Evolutionary conservation across 1,140 invertebrate species (phyloP).

Genomic region (Drosophila nikananu): DNA sequence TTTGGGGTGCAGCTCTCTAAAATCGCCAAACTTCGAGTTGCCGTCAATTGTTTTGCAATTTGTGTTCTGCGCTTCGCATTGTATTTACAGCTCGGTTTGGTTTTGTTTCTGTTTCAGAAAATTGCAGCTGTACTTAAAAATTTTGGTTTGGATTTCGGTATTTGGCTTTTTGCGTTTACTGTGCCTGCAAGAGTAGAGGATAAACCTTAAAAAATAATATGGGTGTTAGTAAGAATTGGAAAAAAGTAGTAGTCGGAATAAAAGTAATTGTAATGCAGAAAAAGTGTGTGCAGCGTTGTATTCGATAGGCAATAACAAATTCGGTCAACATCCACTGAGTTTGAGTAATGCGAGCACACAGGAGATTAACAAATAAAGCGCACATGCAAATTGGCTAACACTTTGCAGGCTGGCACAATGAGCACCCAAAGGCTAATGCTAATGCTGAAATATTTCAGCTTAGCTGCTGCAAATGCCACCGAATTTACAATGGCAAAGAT

Average conservation of each 20-base stretch:
- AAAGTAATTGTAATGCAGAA: slow-evolving; percentile 74
- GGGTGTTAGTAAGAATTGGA: slow-evolving; percentile 85
- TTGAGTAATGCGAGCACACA: slow-evolving; percentile 17
- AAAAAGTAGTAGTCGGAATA: slow-evolving; percentile 84
- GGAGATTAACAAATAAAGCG: slow-evolving; percentile 61
- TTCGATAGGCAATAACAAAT: slow-evolving; percentile 18
- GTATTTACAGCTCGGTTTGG: slow-evolving; percentile 78
- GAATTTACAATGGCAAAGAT: slow-evolving; percentile 14
- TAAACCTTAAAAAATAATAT: slow-evolving; percentile 86
- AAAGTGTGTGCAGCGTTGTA: slow-evolving; percentile 20
- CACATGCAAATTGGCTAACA: slow-evolving; percentile 36
- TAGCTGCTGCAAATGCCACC: neutral
- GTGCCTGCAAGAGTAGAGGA: slow-evolving; percentile 85
- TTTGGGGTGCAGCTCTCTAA: slow-evolving; percentile 59
- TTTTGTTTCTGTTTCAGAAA: slow-evolving; percentile 74
- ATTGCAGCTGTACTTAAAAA: slow-evolving; percentile 76
- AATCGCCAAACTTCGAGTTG: slow-evolving; percentile 66
- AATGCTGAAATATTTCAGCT: slow-evolving; percentile 4
- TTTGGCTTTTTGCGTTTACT: slow-evolving; percentile 72
- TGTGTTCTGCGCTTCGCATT: slow-evolving; percentile 69
- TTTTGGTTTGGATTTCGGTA: slow-evolving; percentile 54
- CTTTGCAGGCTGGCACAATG: slow-evolving; percentile 5
- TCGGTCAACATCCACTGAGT: slow-evolving; percentile 11
- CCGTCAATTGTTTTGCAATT: slow-evolving; percentile 71
- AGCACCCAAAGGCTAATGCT: slow-evolving; percentile 19